A percentile compares a stretch with the other conserved stretches of the same genome.
phyloP scores from a whole-genome alignment of 2,888 invertebrate species.

The Drosophila incognita region DNA sequence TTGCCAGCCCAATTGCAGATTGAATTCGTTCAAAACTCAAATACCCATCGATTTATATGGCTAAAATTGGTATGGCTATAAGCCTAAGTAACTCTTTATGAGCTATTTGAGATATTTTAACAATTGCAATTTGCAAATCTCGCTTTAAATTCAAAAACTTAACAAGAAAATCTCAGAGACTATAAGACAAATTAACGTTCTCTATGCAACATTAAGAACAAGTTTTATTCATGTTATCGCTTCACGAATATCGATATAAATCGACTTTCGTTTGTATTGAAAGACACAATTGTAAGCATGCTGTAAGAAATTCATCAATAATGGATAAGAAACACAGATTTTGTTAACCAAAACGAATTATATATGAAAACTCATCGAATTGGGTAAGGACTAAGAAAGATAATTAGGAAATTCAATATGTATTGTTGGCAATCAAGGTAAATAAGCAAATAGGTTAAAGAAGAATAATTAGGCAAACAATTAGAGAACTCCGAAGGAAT shows the following conservation, averaged over 20 bases:
- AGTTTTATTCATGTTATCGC: neutral
- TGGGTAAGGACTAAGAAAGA: neutral
- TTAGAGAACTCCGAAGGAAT: neutral
- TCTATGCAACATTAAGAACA: no score
- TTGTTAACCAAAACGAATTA: neutral
- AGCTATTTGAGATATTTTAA: neutral
- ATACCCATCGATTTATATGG: constrained; percentile 7
- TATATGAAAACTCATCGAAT: neutral
- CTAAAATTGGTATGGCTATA: constrained; percentile 13
- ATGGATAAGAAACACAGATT: neutral
- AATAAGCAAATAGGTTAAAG: neutral
- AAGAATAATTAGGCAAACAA: neutral
- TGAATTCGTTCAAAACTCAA: constrained; percentile 2
- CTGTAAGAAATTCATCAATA: neutral
- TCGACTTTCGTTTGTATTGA: neutral
- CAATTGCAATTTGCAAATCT: neutral
- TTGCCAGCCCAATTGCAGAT: constrained; percentile 12
- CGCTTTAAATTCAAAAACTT: neutral
- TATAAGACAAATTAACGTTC: neutral
- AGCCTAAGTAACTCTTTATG: neutral
- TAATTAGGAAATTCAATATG: neutral
- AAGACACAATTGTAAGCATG: neutral
- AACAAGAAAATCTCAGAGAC: neutral
- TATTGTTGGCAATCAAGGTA: neutral
- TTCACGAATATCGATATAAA: neutral